These are phyloP conservation scores for Tenualosa ilisha DNA, from an alignment of 2,797 vertebrate species.

Conservation along the genomic window DNA sequence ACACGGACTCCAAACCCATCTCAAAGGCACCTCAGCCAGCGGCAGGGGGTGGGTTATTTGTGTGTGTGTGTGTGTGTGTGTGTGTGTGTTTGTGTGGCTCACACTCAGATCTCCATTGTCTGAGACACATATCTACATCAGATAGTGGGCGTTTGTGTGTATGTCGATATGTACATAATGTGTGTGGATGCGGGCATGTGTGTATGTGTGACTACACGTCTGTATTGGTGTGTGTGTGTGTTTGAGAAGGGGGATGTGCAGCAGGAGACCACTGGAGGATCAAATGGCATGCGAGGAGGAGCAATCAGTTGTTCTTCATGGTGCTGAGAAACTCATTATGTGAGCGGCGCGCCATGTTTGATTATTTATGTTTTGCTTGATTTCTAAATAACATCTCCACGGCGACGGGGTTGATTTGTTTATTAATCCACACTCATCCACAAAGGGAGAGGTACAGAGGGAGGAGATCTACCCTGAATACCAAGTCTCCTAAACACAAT, in stretches of 20 bases:
- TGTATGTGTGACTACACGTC: not conserved
- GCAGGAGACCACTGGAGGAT: constrained; percentile 39
- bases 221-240: not conserved
- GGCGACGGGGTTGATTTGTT: constrained; percentile 31
- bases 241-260: constrained; percentile 23
- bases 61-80: not conserved
- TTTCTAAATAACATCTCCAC: constrained; percentile 34
- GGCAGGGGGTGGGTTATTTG: not conserved
- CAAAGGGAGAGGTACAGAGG: not conserved
- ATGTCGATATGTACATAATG: not conserved
- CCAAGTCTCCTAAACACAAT: not conserved
- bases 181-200: not conserved
- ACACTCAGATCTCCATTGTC: too few relatives aligned
- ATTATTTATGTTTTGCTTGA: constrained; percentile 36
- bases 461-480: not conserved
- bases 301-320: constrained; percentile 53
- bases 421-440: constrained; percentile 34
- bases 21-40: not conserved
- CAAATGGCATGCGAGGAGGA: constrained; percentile 34
- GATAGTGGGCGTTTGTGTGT: not conserved
- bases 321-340: constrained; percentile 36
- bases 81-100: not conserved
- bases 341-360: constrained; percentile 22
- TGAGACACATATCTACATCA: constrained; percentile 32
- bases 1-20: constrained; percentile 26